These are phyloP conservation scores for Vespertilio murinus DNA, from an alignment of 2,797 vertebrate species.

Conservation along the genomic window DNA sequence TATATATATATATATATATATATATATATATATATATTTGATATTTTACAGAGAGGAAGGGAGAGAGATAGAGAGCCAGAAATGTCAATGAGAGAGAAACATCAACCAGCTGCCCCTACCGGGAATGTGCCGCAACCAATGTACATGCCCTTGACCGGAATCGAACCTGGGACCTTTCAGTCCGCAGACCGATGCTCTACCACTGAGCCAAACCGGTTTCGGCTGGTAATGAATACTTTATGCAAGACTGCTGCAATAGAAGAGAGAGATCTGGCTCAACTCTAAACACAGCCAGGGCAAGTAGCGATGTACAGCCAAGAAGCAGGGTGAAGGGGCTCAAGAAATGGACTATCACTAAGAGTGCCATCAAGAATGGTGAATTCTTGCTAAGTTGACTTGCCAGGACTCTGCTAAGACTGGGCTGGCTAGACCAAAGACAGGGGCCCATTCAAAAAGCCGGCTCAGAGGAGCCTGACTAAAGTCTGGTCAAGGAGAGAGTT, in stretches of 20 bases:
- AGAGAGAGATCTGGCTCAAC: neutral
- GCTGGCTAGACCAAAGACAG: neutral
- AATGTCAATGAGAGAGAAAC: too few species aligned
- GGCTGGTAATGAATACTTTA: neutral
- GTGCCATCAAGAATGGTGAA: neutral
- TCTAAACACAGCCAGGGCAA: neutral
- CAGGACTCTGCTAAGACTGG: neutral
- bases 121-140: too few species aligned
- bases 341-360: neutral
- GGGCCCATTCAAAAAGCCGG: neutral
- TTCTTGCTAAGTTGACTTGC: neutral
- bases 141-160: too few species aligned
- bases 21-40: too few species aligned
- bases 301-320: neutral
- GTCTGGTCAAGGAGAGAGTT: neutral
- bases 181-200: too few species aligned
- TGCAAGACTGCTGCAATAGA: neutral
- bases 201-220: too few species aligned
- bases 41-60: too few species aligned
- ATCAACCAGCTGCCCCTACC: too few species aligned
- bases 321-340: neutral
- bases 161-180: too few species aligned
- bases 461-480: neutral
- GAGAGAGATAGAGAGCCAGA: too few species aligned
- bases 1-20: too few species aligned